Conservation (phyloP, 2,797 vertebrate species). For the Phrynocephalus vlangalii region DNA sequence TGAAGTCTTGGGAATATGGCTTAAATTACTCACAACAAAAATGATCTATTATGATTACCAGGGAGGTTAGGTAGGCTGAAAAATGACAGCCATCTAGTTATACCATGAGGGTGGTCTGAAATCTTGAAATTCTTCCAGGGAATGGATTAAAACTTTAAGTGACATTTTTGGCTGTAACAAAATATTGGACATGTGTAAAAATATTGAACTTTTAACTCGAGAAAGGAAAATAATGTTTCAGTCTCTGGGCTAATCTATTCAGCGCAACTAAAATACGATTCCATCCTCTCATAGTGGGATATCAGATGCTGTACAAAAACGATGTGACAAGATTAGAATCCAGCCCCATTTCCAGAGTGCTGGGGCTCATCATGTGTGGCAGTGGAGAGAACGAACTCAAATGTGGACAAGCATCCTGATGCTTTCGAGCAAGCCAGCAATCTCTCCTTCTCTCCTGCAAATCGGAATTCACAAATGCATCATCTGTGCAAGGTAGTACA, state of each 20-base stretch:
- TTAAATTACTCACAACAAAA: slow-evolving; percentile 66
- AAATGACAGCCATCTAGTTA: slow-evolving; percentile 38
- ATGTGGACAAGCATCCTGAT: not conserved
- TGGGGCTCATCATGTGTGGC: not conserved
- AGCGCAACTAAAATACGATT: slow-evolving; percentile 48
- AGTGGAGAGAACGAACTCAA: not conserved
- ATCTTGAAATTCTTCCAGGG: slow-evolving; percentile 45
- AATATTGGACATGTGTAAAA: slow-evolving; percentile 52
- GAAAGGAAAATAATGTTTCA: slow-evolving; percentile 36
- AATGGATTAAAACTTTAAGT: slow-evolving; percentile 46
- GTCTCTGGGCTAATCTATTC: slow-evolving; percentile 36
- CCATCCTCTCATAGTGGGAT: not conserved
- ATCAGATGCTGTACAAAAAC: slow-evolving; percentile 31
- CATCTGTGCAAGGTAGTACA: not conserved
- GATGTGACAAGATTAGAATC: not conserved
- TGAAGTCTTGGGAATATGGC: slow-evolving; percentile 54
- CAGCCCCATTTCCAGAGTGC: not conserved
- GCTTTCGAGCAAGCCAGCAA: not conserved
- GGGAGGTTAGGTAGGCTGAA: slow-evolving; percentile 43
- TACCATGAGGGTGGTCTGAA: slow-evolving; percentile 59
- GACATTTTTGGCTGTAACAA: slow-evolving; percentile 45
- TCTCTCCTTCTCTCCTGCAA: too few species aligned
- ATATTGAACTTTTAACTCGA: slow-evolving; percentile 46
- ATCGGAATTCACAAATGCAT: not conserved
- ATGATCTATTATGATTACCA: slow-evolving; percentile 61